Evolutionary conservation across 2,888 invertebrate species (phyloP), one percentile per base, ranked within the genome.

Genomic region (Rhingia rostrata): DNA sequence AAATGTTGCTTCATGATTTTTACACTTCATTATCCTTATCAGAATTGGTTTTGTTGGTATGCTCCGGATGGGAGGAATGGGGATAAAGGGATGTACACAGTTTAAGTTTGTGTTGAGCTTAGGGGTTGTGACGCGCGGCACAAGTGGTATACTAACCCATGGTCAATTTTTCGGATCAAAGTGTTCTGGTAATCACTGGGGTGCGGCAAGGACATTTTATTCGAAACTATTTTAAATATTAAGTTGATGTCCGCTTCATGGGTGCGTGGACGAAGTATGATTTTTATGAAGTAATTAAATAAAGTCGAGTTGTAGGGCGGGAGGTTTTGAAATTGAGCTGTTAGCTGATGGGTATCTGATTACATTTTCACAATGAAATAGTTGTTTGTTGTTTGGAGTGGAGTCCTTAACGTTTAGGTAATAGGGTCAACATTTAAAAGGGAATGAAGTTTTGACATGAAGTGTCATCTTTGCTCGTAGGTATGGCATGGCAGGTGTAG

Each of bases 1-100:
- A 75, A 75, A 81, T 81, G 81, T 81, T 81, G 69, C 75, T 81
- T 81, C 63, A 81, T 81, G 81, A 81, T 81, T 75, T 81, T 75
- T 75, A 70, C 81, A 81, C 81, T 81, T 81, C 74, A 81, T 81
- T 81, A 81, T 81, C 56, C 81, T 70, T 81, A 75, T 81, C 81
- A 58, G 30, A 69, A 64, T 69, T 79, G 45, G 51, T 72, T 70
- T 43, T 60, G 58, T n/a, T 67, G 33, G 22, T 54, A 53, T 6
- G 37, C 56, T 30, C 30, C 47, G 43, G 4, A 47, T 30, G 45
- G 33, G 12, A 32, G 64, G 37, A 4, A 22, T 35, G 37, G 58
- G 64, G 74, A 73, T 45, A 53, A 53, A 39, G 37, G 45, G 73
- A 51, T 4, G 10, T 4, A 22, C 14, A 54, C 41, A 39, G 14